phyloP scores from a whole-genome alignment of 2,888 invertebrate species.

The Suillia variegata region DNA sequence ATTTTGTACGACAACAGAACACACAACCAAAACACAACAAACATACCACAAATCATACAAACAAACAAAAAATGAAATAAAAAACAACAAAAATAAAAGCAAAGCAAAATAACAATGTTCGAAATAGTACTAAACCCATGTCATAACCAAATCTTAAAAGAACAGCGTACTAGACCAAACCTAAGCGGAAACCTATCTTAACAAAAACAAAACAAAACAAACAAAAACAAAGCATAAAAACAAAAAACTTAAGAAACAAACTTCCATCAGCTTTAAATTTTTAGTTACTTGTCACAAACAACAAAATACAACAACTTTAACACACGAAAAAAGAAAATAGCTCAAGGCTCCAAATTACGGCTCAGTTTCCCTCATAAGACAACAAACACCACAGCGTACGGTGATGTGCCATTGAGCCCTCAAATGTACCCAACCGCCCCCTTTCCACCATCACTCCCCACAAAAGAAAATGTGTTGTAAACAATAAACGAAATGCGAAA shows the following conservation, averaged over 20 bases:
- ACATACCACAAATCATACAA: slow-evolving; percentile 1
- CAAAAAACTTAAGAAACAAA: background rate
- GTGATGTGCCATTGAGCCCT: slow-evolving; percentile 1
- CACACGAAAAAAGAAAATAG: background rate
- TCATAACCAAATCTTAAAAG: slow-evolving; percentile 6
- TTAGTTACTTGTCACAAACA: no score
- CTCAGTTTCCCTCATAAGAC: no score
- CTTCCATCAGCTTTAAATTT: background rate
- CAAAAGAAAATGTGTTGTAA: background rate
- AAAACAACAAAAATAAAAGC: no score
- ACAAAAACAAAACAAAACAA: slow-evolving; percentile 21
- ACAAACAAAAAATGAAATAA: slow-evolving; percentile 19
- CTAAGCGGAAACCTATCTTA: slow-evolving; percentile 11
- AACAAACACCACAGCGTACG: no score
- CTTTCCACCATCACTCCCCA: background rate
- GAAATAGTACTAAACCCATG: slow-evolving; percentile 22
- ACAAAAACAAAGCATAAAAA: no score
- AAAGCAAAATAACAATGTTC: slow-evolving; percentile 30
- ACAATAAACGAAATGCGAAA: no score
- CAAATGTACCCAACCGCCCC: background rate
- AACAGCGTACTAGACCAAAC: slow-evolving; percentile 6
- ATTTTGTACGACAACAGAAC: slow-evolving; percentile 33
- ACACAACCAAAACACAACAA: slow-evolving; percentile 31
- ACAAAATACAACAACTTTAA: no score
- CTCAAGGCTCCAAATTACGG: background rate